These are phyloP conservation scores for Heliornis fulica DNA, from an alignment of 2,113 vertebrate genomes.

Conservation along the genomic window DNA sequence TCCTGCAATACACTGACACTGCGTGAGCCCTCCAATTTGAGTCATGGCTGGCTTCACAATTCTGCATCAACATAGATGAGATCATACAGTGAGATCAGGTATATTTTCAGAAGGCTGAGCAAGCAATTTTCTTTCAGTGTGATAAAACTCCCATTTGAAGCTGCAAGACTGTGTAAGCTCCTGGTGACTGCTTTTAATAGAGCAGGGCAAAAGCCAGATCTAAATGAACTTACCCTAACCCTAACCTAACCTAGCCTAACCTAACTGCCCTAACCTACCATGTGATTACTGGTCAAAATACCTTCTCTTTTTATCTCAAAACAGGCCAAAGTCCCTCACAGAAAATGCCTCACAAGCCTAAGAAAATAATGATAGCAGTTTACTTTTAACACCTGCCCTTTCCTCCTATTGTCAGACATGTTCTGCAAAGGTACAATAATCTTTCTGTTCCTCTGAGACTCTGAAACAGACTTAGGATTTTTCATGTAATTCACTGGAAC, in stretches of 20 bases:
- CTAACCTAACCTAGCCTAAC: not conserved
- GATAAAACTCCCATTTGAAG: not conserved
- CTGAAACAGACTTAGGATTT: not conserved
- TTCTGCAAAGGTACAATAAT: not conserved
- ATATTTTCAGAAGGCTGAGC: not conserved
- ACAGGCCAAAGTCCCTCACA: not conserved
- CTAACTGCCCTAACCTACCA: too few species aligned
- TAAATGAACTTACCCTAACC: too few species aligned
- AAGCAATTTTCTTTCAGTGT: not conserved
- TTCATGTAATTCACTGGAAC: not conserved
- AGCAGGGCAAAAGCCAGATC: not conserved
- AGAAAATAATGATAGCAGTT: not conserved
- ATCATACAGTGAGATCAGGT: not conserved
- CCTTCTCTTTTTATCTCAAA: not conserved
- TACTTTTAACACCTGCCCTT: not conserved
- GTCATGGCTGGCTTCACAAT: not conserved
- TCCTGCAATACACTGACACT: not conserved
- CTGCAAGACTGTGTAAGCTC: not conserved
- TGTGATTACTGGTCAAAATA: not conserved
- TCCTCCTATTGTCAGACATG: not conserved
- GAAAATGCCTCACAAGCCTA: not conserved
- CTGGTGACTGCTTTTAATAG: not conserved
- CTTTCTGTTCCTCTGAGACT: not conserved
- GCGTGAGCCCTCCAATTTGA: not conserved
- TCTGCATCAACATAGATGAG: not conserved